Conservation (phyloP, 2,113 vertebrate genomes). For the Colossoma macropomum region DNA sequence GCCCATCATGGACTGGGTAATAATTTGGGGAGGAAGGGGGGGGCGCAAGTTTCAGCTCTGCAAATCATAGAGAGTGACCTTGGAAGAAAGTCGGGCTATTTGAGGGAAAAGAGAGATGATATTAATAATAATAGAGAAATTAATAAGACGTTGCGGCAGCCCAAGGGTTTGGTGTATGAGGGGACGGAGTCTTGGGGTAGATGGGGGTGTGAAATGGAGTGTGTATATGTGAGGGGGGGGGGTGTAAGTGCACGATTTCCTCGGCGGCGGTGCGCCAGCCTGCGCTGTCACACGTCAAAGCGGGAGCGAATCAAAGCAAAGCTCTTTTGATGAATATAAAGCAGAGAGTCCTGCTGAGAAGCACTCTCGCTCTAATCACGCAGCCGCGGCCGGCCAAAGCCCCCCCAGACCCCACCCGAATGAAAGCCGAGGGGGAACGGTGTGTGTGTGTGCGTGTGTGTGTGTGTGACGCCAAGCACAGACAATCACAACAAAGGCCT, state of each 20-base stretch:
- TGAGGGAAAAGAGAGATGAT: slow-evolving; percentile 66
- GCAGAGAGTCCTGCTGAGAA: slow-evolving; percentile 82
- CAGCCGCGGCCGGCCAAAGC: slow-evolving; percentile 69
- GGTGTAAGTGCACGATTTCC: slow-evolving; percentile 77
- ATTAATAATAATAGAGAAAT: slow-evolving; percentile 80
- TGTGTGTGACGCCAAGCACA: slow-evolving; percentile 67
- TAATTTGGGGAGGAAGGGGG: slow-evolving; percentile 41
- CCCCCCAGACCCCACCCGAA: slow-evolving; percentile 58
- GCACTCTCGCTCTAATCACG: slow-evolving; percentile 82
- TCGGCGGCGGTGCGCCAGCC: slow-evolving; percentile 73
- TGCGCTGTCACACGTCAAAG: slow-evolving; percentile 79
- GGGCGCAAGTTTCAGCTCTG: slow-evolving; percentile 56
- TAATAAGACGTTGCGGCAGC: slow-evolving; percentile 72
- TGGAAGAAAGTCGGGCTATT: slow-evolving; percentile 74
- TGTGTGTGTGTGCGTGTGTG: neutral
- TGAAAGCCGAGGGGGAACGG: slow-evolving; percentile 73
- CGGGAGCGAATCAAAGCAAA: slow-evolving; percentile 81
- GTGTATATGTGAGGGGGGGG: slow-evolving; percentile 44
- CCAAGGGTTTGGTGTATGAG: slow-evolving; percentile 63
- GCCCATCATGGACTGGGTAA: slow-evolving; percentile 1
- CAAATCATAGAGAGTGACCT: slow-evolving; percentile 69
- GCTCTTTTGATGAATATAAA: slow-evolving; percentile 87
- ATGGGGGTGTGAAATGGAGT: slow-evolving; percentile 35
- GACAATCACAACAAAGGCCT: slow-evolving; percentile 79
- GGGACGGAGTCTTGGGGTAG: slow-evolving; percentile 26